Percentiles rank a stretch among this genome's conserved stretches.
phyloP scores from a whole-genome alignment of 1,140 invertebrate genomes.

The Portunus trituberculatus region DNA sequence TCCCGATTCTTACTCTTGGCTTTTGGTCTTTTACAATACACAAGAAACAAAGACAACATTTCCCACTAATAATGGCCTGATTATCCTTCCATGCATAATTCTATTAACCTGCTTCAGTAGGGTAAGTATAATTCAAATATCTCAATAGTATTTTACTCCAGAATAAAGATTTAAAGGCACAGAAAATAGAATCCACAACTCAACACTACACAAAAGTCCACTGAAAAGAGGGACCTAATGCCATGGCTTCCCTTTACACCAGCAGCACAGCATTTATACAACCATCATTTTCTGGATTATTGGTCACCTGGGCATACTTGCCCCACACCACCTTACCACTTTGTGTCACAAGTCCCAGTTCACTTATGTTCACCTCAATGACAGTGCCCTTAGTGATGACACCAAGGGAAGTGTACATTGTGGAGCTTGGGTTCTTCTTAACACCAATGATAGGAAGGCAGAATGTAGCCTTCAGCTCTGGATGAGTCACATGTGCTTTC shows the following conservation, averaged over 20 bases:
- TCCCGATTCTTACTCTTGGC: no score
- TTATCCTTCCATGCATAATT: no score
- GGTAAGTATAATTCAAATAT: no score
- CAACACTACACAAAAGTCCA: no score
- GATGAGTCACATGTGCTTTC: slow-evolving; percentile 99
- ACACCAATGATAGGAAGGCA: slow-evolving; percentile 98
- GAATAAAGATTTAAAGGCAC: no score
- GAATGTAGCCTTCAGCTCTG: slow-evolving; percentile 99
- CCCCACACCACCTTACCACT: slow-evolving; percentile 99
- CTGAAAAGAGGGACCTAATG: no score
- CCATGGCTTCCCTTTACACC: slow-evolving; percentile 82
- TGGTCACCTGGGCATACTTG: slow-evolving; percentile 99
- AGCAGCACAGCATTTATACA: slow-evolving; percentile 99
- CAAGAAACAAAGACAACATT: no score
- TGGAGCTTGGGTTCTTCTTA: slow-evolving; percentile 99
- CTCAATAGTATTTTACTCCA: no score
- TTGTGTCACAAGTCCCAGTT: slow-evolving; percentile 98
- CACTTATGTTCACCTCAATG: slow-evolving; percentile 98
- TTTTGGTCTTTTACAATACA: no score
- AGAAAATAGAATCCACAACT: no score
- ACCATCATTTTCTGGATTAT: slow-evolving; percentile 99
- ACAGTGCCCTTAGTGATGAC: slow-evolving; percentile 99
- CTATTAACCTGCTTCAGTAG: no score
- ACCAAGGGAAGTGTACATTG: slow-evolving; percentile 97
- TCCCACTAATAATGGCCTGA: no score